A percentile compares a stretch with the other conserved stretches of the same genome.
Conservation (phyloP, 30 jellyfish, hydroid and myxozoan genomes). For the Nemopilema nomurai region DNA sequence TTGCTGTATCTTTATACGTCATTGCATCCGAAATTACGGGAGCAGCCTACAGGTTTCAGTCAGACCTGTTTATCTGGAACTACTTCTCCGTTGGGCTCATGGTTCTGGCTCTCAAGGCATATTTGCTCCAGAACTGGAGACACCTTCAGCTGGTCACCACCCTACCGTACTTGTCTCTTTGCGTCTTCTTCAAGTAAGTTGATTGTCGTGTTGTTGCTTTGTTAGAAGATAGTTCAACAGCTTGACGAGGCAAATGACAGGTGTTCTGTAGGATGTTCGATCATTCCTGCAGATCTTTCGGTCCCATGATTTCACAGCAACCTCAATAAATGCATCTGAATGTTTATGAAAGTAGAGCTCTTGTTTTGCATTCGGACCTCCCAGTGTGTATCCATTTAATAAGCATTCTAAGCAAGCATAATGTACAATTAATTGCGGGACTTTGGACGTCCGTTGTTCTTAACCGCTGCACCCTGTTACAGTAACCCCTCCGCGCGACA, state of each 20-base stretch:
- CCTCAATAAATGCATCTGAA: too few species aligned
- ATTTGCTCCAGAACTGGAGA: conserved; percentile 66
- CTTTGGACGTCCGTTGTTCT: too few species aligned
- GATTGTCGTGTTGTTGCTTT: not conserved
- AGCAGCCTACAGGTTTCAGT: conserved; percentile 22
- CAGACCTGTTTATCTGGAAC: conserved; percentile 49
- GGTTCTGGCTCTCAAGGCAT: conserved; percentile 66
- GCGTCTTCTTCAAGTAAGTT: conserved; percentile 38
- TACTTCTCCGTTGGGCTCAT: conserved; percentile 63
- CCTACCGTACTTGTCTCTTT: conserved; percentile 50
- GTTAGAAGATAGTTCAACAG: not conserved
- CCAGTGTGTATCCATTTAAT: too few species aligned
- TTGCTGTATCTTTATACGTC: conserved; percentile 58
- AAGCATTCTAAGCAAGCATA: too few species aligned
- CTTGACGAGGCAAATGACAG: not conserved
- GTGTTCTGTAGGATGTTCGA: not conserved
- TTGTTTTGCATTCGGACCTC: too few species aligned
- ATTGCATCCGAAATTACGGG: conserved; percentile 62
- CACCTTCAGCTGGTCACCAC: conserved; percentile 55
- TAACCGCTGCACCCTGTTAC: too few species aligned
- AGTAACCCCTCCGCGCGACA: too few species aligned
- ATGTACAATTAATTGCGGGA: too few species aligned
- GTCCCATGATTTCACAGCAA: too few species aligned
- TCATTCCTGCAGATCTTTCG: too few species aligned
- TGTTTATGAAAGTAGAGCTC: too few species aligned